Percentiles rank a stretch among this genome's conserved stretches.
phyloP scores from a whole-genome alignment of 2,888 invertebrate genomes.

The Harpalus rubripes region DNA sequence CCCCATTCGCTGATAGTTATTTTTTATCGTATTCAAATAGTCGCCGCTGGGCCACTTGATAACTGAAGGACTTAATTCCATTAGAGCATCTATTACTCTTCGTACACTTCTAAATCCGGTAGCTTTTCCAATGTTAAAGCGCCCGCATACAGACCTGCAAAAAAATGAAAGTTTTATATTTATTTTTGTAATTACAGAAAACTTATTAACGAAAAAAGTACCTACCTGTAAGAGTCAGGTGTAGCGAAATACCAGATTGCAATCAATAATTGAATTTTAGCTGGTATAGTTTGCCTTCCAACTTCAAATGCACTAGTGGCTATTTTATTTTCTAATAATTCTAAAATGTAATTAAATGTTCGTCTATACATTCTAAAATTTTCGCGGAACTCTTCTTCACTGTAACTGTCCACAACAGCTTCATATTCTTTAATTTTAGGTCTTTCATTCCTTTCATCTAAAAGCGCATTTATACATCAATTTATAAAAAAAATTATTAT shows the following conservation, averaged over 20 bases:
- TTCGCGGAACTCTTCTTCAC: conserved; percentile 10
- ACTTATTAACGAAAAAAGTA: conserved; percentile 1
- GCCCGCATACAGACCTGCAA: conserved; percentile 31
- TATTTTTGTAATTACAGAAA: conserved; percentile 4
- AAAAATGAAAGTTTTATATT: neutral
- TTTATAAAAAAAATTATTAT: neutral
- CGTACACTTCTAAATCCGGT: too few species aligned
- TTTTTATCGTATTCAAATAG: neutral
- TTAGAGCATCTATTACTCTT: conserved; percentile 34
- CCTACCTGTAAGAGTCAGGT: conserved; percentile 54
- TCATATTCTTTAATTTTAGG: neutral
- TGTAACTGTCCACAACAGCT: conserved; percentile 11
- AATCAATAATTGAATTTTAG: conserved; percentile 19
- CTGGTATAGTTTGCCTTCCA: conserved; percentile 21
- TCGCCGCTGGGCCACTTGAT: conserved; percentile 47
- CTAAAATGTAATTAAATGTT: conserved; percentile 29
- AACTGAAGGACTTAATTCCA: conserved; percentile 15
- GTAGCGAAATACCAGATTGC: conserved; percentile 55
- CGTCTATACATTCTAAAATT: conserved; percentile 14
- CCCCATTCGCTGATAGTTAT: conserved; percentile 3
- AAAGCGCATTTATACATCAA: neutral
- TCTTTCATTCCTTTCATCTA: neutral
- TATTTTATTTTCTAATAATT: conserved; percentile 7
- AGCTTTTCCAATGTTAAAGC: conserved; percentile 47
- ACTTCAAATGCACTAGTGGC: neutral